Percentiles rank a stretch among this genome's conserved stretches.
Evolutionary conservation across 2,797 vertebrate species (phyloP).

Genomic region (Argya squamiceps): DNA sequence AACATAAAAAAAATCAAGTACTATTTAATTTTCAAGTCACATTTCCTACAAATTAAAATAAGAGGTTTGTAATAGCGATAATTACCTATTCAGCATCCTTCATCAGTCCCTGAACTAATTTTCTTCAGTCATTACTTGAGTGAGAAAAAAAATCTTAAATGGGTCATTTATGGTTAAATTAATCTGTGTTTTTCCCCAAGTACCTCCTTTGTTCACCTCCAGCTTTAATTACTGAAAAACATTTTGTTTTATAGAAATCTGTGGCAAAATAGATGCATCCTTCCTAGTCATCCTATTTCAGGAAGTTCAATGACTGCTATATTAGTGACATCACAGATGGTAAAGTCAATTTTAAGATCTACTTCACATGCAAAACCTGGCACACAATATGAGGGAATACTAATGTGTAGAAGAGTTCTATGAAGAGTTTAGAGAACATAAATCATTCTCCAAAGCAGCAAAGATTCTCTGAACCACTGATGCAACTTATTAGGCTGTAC

Average conservation of each 20-base stretch:
- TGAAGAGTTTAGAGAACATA: background rate
- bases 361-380: conserved; percentile 6
- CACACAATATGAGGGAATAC: background rate
- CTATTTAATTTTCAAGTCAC: conserved; percentile 60
- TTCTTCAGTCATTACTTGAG: conserved; percentile 56
- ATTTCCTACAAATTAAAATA: conserved; percentile 60
- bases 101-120: conserved; percentile 52
- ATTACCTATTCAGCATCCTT: conserved; percentile 47
- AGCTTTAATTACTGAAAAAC: conserved; percentile 51
- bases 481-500: background rate
- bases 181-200: conserved; percentile 22
- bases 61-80: conserved; percentile 53
- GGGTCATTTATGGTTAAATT: conserved; percentile 57
- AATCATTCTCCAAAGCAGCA: background rate
- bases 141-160: conserved; percentile 36
- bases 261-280: conserved; percentile 12
- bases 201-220: conserved; percentile 40
- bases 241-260: conserved; percentile 18
- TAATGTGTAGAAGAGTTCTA: background rate
- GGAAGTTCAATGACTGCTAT: background rate
- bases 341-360: conserved; percentile 1
- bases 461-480: background rate
- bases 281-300: conserved; percentile 21
- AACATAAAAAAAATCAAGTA: conserved; percentile 37
- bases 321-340: conserved; percentile 45